phyloP scores from a whole-genome alignment of 1,140 invertebrate species.

The Panonychus citri region DNA sequence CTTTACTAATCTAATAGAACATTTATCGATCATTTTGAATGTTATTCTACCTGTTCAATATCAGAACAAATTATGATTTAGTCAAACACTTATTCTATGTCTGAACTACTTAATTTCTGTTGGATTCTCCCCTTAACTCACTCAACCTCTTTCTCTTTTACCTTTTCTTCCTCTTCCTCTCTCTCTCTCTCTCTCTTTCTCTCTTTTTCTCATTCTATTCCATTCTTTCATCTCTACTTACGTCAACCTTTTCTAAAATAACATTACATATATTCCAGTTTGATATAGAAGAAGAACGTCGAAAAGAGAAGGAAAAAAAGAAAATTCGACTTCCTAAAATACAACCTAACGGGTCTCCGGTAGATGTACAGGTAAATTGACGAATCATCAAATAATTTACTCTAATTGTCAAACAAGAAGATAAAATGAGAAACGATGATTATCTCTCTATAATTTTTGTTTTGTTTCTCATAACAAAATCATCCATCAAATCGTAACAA shows the following conservation, averaged over 20 bases:
- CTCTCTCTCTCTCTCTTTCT: background rate
- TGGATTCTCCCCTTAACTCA: background rate
- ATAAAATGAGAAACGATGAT: background rate
- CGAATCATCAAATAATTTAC: background rate
- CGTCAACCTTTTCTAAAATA: constrained; percentile 6
- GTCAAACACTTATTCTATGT: no score
- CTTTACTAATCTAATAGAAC: background rate
- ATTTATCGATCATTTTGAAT: no score
- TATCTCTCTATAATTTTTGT: background rate
- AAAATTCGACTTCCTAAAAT: constrained; percentile 5
- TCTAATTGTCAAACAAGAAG: background rate
- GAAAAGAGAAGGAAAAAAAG: constrained; percentile 20
- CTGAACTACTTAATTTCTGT: background rate
- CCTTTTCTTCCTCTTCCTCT: no score
- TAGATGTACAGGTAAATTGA: constrained; percentile 4
- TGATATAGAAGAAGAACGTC: constrained; percentile 19
- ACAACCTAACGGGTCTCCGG: background rate
- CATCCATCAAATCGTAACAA: no score
- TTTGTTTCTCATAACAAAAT: no score
- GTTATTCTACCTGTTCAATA: no score
- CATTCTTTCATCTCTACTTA: background rate
- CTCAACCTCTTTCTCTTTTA: no score
- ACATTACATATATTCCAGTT: constrained; percentile 7
- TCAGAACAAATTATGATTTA: no score
- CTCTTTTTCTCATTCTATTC: background rate